A percentile compares a stretch with the other conserved stretches of the same genome.
Evolutionary conservation across 1,140 invertebrate species (phyloP).

Genomic region (Drosophila ercepeae): DNA sequence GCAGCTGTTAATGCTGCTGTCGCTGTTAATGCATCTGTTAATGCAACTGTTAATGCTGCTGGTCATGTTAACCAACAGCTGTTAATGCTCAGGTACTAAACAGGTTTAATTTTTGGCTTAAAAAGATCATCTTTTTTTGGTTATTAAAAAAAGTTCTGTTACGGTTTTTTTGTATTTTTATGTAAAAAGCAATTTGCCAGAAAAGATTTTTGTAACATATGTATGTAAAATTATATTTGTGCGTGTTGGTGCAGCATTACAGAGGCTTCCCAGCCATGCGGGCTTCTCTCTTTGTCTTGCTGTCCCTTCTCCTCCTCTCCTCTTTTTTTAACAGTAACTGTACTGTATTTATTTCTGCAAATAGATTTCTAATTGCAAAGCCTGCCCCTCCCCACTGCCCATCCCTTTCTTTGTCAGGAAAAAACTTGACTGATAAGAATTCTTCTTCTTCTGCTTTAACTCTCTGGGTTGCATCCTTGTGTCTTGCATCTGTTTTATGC

Average conservation of each 20-base stretch:
- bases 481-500: conserved; percentile 65
- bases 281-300: conserved; percentile 13
- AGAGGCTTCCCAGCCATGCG: conserved; percentile 41
- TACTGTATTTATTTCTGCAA: conserved; percentile 33
- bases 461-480: conserved; percentile 7
- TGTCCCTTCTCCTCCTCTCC: not conserved
- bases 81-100: no score
- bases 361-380: conserved; percentile 51
- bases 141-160: no score
- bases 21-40: no score
- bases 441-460: conserved; percentile 8
- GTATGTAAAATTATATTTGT: not conserved
- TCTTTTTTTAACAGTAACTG: no score
- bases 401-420: conserved; percentile 24
- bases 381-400: not conserved
- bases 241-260: conserved; percentile 17
- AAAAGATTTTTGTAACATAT: no score
- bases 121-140: no score
- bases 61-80: no score
- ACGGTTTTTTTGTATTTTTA: no score
- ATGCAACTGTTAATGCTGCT: no score
- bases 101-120: no score
- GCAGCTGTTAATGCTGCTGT: no score
- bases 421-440: conserved; percentile 66
- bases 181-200: no score